phyloP scores from a whole-genome alignment of 2,888 invertebrate genomes.

The Cartodere bifasciata region DNA sequence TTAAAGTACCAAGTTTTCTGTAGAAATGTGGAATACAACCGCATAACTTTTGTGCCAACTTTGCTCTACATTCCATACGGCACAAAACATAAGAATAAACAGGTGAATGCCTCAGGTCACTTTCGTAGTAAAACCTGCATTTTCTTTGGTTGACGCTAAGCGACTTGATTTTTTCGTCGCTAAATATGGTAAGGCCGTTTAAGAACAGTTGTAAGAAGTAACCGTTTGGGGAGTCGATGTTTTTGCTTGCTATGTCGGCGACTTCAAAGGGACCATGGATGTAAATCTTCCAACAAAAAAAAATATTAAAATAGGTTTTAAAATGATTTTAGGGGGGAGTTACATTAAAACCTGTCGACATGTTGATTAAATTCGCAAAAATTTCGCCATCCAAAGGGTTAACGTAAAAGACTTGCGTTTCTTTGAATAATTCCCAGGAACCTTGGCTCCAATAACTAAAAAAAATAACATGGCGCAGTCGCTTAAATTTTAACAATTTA shows the following conservation, averaged over 20 bases:
- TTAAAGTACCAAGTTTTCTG: conserved; percentile 45
- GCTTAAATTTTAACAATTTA: no score
- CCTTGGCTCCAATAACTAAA: conserved; percentile 45
- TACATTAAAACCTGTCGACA: conserved; percentile 53
- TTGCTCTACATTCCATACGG: conserved; percentile 56
- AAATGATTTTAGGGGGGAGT: conserved; percentile 24
- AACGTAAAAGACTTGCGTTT: conserved; percentile 41
- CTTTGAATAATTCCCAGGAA: conserved; percentile 40
- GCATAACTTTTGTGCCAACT: conserved; percentile 47
- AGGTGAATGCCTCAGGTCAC: conserved; percentile 49
- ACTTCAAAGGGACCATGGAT: conserved; percentile 56
- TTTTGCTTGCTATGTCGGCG: conserved; percentile 47
- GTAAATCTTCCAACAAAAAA: conserved; percentile 43
- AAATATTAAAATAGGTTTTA: background rate
- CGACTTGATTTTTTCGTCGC: conserved; percentile 24
- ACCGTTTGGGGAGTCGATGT: conserved; percentile 24
- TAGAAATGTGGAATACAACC: conserved; percentile 66
- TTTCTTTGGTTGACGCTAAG: conserved; percentile 51
- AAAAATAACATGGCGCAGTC: no score
- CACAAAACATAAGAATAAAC: conserved; percentile 60
- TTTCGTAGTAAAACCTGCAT: conserved; percentile 55
- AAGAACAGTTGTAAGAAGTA: conserved; percentile 29
- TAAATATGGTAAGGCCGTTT: conserved; percentile 29
- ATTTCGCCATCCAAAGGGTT: conserved; percentile 64
- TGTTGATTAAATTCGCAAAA: conserved; percentile 59